A percentile compares a stretch with the other conserved stretches of the same genome.
These are phyloP conservation scores for Drosophila ercepeae DNA, from an alignment of 1,140 invertebrate species.

Conservation along the genomic window DNA sequence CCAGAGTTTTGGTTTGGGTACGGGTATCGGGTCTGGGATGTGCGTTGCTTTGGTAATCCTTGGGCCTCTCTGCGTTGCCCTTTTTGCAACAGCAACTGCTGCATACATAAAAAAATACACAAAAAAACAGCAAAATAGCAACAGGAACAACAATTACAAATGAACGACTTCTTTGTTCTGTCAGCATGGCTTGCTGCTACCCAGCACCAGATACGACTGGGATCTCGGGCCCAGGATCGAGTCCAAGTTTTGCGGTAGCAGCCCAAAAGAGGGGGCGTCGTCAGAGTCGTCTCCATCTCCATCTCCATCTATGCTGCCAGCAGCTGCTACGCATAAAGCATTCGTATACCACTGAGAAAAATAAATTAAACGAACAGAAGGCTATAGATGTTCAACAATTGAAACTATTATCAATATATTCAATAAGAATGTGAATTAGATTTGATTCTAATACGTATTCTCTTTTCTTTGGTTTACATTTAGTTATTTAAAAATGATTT, in stretches of 20 bases:
- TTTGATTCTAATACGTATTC: too few relatives aligned
- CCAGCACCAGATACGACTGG: conserved; percentile 22
- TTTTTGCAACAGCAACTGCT: conserved; percentile 59
- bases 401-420: too few relatives aligned
- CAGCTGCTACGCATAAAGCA: conserved; percentile 79
- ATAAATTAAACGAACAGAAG: background rate
- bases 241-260: conserved; percentile 56
- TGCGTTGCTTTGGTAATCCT: conserved; percentile 66
- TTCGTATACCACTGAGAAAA: conserved; percentile 40
- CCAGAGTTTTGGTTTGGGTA: conserved; percentile 15
- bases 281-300: conserved; percentile 62
- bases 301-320: conserved; percentile 58
- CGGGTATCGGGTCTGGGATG: conserved; percentile 26
- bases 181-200: conserved; percentile 59
- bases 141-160: conserved; percentile 80
- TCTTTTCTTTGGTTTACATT: too few relatives aligned
- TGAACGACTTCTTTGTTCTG: conserved; percentile 83
- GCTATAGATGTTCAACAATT: background rate
- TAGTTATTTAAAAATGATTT: too few relatives aligned
- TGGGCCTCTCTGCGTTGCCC: conserved; percentile 50
- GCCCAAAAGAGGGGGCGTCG: conserved; percentile 74
- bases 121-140: conserved; percentile 39
- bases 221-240: background rate
- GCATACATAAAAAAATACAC: conserved; percentile 2
- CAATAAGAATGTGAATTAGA: too few relatives aligned